These are phyloP conservation scores for Pangasius krempfi DNA, from an alignment of 2,797 vertebrate genomes.

Conservation along the genomic window DNA sequence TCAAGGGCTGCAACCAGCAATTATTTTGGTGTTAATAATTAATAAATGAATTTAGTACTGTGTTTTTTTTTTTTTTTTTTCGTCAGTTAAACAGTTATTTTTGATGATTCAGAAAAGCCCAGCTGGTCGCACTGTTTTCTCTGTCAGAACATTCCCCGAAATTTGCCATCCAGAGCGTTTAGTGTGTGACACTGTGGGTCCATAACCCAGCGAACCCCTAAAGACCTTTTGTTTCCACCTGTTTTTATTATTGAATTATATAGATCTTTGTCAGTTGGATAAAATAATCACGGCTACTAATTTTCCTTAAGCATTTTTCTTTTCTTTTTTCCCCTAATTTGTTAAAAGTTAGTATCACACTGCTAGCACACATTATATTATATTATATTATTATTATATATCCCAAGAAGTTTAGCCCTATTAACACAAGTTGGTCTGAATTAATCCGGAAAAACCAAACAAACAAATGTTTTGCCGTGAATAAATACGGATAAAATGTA, in stretches of 20 bases:
- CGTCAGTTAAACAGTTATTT: background rate
- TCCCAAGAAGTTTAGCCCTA: background rate
- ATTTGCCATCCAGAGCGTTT: too few relatives aligned
- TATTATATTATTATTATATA: background rate
- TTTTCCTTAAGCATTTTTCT: too few relatives aligned
- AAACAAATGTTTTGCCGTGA: too few relatives aligned
- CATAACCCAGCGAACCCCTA: background rate
- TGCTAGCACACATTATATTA: background rate
- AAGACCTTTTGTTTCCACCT: background rate
- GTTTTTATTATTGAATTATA: background rate
- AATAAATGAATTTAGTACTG: background rate
- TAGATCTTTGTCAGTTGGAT: background rate
- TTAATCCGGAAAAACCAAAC: too few relatives aligned
- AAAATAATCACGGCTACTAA: background rate
- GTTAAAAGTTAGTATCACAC: background rate
- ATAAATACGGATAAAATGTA: background rate
- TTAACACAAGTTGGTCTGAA: too few relatives aligned
- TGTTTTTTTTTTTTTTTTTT: background rate
- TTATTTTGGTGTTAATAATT: background rate
- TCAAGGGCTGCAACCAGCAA: too few relatives aligned
- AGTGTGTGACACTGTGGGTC: background rate
- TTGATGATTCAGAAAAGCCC: background rate
- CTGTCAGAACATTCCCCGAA: background rate
- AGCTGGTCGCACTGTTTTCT: background rate
- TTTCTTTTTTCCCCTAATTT: too few relatives aligned